These are phyloP conservation scores for Zoanthus sansibaricus DNA, from an alignment of 92 coral and sea anemone genomes.

Conservation along the genomic window DNA sequence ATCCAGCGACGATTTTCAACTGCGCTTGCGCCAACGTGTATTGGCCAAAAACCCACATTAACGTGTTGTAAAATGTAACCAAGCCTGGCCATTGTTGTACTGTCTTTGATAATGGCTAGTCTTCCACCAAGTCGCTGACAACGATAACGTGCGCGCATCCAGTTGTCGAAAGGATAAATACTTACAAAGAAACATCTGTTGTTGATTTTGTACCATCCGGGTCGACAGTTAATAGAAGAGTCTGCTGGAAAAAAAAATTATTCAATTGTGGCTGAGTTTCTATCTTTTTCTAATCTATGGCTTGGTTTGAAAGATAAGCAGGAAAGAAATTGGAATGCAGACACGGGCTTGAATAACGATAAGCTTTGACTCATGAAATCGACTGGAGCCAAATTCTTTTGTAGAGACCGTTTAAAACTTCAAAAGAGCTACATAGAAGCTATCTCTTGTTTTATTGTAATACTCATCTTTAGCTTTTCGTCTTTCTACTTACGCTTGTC, in stretches of 20 bases:
- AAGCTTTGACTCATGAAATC: too few relatives aligned
- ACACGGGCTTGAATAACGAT: too few relatives aligned
- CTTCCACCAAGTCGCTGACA: slow-evolving; percentile 30
- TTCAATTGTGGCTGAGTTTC: too few relatives aligned
- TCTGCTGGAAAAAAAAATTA: background rate
- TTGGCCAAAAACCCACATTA: background rate
- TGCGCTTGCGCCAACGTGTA: slow-evolving; percentile 37
- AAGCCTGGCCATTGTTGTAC: slow-evolving; percentile 3
- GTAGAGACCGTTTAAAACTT: too few relatives aligned
- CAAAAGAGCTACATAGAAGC: too few relatives aligned
- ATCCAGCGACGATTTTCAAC: slow-evolving; percentile 31
- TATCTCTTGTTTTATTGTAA: too few relatives aligned
- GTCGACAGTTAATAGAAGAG: background rate
- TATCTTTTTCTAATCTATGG: too few relatives aligned
- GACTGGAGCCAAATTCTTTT: too few relatives aligned
- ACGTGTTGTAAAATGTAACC: slow-evolving; percentile 7
- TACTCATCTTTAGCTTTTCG: too few relatives aligned
- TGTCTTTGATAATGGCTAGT: slow-evolving; percentile 5
- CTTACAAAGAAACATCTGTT: slow-evolving; percentile 13
- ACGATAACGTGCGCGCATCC: background rate
- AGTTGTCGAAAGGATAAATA: background rate
- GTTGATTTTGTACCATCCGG: slow-evolving; percentile 19
- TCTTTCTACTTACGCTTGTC: too few relatives aligned
- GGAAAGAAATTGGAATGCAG: too few relatives aligned
- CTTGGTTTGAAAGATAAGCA: too few relatives aligned